Evolutionary conservation across 2,797 vertebrate species (phyloP), one percentile per base, ranked within the genome.

Genomic region (Danio aesculapii): DNA sequence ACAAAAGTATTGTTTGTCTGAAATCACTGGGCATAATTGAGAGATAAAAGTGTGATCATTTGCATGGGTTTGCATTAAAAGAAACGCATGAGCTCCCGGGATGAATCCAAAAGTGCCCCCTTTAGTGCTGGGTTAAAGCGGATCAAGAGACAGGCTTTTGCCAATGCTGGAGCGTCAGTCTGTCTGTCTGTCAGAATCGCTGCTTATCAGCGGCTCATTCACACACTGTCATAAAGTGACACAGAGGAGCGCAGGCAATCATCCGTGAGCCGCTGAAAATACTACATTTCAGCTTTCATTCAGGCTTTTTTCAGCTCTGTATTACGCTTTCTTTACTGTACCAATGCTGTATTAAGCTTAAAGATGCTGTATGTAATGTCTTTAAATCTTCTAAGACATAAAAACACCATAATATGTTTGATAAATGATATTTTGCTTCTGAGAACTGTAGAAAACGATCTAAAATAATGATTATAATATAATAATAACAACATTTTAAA

Each of bases 31-130:
- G 70, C 70, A 83, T 81, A 78, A 67, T 41, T 30, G 63, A 58
- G 39, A 21, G 47, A 83, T 68, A 79, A 21, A 57, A 44, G 17
- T 19, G 16, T 43, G 66, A 39, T 81, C 49, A 63, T 77, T 81
- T 78, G 68, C 66, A 86, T 89, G 59, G 39, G 59, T 87, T 87
- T 81, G 76, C 75, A 85, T 81, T 85, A 80, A 85, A 79, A 85
- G 63, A 78, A 76, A 84, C 84, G 81, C 74, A 82, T 68, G 63
- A 75, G 72, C 52, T 73, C 53, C 75, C 43, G 46, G 72, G 72
- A 50, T 67, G 77, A 77, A 68, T 74, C 46, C 39, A 30, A 43
- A 6, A 0, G 5, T 14, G 41, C 72, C 52, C 66, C 66, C 68
- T 69, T 62, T 57, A 64, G 50, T 47, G 39, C 5, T 44, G 7